Evolutionary conservation across 2,888 invertebrate species (phyloP), one percentile per base, ranked within the genome.

Genomic region (Apeira syringaria): DNA sequence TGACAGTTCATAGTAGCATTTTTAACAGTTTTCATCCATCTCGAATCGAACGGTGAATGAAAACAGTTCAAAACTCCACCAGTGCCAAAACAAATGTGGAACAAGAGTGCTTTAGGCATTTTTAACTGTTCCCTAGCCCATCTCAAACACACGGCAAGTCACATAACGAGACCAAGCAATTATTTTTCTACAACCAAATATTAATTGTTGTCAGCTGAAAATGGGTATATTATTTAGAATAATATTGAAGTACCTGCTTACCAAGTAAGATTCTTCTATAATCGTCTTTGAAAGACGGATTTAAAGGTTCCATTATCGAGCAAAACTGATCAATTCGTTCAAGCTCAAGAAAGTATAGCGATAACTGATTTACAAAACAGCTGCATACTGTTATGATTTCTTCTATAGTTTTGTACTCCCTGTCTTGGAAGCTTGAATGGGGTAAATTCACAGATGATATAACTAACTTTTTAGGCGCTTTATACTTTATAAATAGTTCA

Each of bases 261-360:
- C 88, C 86, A 37, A 89, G 48, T 22, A 70, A 49, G 53, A 89
- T 79, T 68, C 72, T 79, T 53, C 88, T 74, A 47, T 70, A 87
- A 36, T 82, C 73, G 58, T 87, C 81, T 61, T 79, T 84, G 37
- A 74, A 83, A 25, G 80, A 65, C 35, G 74, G 73, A 31, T 71
- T 62, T 6, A 64, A 26, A 1, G 88, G 88, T 47, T 89, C 88
- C 68, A 81, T 70, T 1, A 89, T 63, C 7, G 66, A 68, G 57
- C 83, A 88, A 39, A 53, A 58, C 9, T 55, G 49, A 53, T 85
- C 81, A 41, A 88, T 78, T 24, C 53, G 56, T 35, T 85, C 83
- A 34, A 89, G 64, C 56, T 83, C 79, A 53, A 61, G 50, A 46
- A 88, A 81, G 59, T 85, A 89, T 20, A 57, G 50, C 11, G 59